These are phyloP conservation scores for Pristionchus exspectatus DNA, from an alignment of 2,888 invertebrate species.

Conservation along the genomic window DNA sequence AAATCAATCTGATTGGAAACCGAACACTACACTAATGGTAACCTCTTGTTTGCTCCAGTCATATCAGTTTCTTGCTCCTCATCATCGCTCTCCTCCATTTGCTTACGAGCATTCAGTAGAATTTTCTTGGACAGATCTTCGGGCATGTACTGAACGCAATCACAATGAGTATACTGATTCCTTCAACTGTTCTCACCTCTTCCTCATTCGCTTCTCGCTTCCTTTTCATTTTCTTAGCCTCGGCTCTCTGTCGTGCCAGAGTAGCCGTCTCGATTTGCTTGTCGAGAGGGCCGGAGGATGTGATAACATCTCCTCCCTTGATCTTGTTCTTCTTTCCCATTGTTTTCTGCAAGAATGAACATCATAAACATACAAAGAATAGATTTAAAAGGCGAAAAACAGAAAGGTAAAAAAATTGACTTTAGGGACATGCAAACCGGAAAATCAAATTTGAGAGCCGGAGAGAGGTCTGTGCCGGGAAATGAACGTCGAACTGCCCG, in stretches of 20 bases:
- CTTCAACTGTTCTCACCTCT: slow-evolving; percentile 58
- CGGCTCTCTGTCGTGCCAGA: slow-evolving; percentile 63
- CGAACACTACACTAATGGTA: not conserved
- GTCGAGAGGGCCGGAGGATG: slow-evolving; percentile 66
- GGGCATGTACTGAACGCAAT: slow-evolving; percentile 66
- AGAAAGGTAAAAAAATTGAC: not conserved
- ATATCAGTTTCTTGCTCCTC: slow-evolving; percentile 59
- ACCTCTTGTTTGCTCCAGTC: slow-evolving; percentile 57
- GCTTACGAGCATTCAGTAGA: slow-evolving; percentile 67
- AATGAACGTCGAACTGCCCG: no score
- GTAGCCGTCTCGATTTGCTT: slow-evolving; percentile 71
- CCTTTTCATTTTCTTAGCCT: slow-evolving; percentile 66
- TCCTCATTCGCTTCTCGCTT: slow-evolving; percentile 60
- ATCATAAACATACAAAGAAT: not conserved
- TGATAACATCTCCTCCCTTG: slow-evolving; percentile 68
- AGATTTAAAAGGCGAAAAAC: not conserved
- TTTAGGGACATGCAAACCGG: no score
- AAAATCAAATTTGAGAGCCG: no score
- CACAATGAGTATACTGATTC: not conserved
- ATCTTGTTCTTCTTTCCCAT: slow-evolving; percentile 71
- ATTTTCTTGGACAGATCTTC: slow-evolving; percentile 70
- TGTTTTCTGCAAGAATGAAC: slow-evolving; percentile 38
- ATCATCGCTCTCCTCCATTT: slow-evolving; percentile 65
- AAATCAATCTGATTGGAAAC: slow-evolving; percentile 13
- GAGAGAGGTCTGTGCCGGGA: no score